Evolutionary conservation across 2,888 invertebrate genomes (phyloP).

Genomic region (Campopleginae sp.): DNA sequence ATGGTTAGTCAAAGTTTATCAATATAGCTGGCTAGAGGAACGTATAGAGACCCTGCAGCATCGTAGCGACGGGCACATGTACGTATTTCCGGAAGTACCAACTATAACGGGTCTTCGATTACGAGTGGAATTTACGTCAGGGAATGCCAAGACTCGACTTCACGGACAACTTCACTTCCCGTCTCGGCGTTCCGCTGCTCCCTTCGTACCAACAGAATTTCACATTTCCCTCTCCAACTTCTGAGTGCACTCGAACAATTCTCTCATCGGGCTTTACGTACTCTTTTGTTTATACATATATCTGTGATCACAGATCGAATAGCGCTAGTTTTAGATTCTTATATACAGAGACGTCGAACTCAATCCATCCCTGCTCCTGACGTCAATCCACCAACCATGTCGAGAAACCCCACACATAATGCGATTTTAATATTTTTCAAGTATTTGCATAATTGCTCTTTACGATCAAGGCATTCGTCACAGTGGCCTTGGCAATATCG

Average conservation of each 20-base stretch:
- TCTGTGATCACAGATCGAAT: background rate
- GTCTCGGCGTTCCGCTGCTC: slow-evolving; percentile 31
- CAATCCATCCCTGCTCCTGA: background rate
- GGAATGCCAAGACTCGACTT: slow-evolving; percentile 48
- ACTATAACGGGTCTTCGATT: slow-evolving; percentile 44
- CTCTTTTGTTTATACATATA: slow-evolving; percentile 2
- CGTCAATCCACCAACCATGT: background rate
- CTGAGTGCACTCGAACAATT: slow-evolving; percentile 33
- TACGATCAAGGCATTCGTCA: background rate
- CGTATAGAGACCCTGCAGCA: background rate
- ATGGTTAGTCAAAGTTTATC: slow-evolving; percentile 73
- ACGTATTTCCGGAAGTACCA: slow-evolving; percentile 35
- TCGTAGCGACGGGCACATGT: slow-evolving; percentile 13
- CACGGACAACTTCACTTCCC: slow-evolving; percentile 59
- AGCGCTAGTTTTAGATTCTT: background rate
- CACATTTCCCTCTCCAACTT: slow-evolving; percentile 49
- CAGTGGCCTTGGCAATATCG: background rate
- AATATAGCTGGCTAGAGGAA: slow-evolving; percentile 66
- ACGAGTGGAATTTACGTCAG: slow-evolving; percentile 58
- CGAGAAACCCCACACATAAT: background rate
- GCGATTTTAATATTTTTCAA: background rate
- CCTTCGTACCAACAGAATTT: slow-evolving; percentile 27
- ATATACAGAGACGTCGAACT: background rate
- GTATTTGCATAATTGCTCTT: background rate
- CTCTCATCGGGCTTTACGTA: slow-evolving; percentile 7